Percentiles rank a stretch among this genome's conserved stretches.
These are phyloP conservation scores for Phymanthus crucifer DNA, from an alignment of 92 coral and sea anemone species.

Conservation along the genomic window DNA sequence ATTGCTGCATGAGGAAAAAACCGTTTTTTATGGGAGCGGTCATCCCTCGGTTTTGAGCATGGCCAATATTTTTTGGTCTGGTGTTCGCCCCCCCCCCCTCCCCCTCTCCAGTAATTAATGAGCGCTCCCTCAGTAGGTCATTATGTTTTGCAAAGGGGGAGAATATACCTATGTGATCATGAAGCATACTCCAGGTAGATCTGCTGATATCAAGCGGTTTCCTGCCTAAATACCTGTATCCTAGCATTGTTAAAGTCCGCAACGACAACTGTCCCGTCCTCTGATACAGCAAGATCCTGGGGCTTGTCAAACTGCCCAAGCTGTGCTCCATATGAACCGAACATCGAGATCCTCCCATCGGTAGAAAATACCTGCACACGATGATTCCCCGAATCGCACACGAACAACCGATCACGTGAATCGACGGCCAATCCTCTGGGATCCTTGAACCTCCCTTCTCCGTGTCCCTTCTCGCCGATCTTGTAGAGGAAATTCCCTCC, in stretches of 20 bases:
- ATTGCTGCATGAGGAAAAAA: too few relatives aligned
- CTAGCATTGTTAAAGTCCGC: slow-evolving; percentile 71
- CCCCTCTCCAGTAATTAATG: too few relatives aligned
- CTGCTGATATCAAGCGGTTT: neutral
- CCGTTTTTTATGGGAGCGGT: too few relatives aligned
- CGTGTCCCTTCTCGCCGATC: slow-evolving; percentile 56
- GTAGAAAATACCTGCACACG: slow-evolving; percentile 68
- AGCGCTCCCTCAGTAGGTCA: too few relatives aligned
- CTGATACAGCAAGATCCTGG: slow-evolving; percentile 58
- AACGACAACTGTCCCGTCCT: slow-evolving; percentile 61
- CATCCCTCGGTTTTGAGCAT: too few relatives aligned
- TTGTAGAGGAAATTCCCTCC: slow-evolving; percentile 61
- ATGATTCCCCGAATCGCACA: slow-evolving; percentile 83
- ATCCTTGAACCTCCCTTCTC: slow-evolving; percentile 64
- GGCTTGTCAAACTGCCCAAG: slow-evolving; percentile 74
- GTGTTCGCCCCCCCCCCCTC: too few relatives aligned
- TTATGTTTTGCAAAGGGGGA: too few relatives aligned
- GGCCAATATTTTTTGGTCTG: too few relatives aligned
- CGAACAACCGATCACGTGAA: slow-evolving; percentile 52
- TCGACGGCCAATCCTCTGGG: slow-evolving; percentile 78
- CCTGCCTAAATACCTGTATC: slow-evolving; percentile 52
- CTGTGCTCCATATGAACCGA: slow-evolving; percentile 65
- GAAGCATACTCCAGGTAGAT: too few relatives aligned
- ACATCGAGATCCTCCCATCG: slow-evolving; percentile 62
- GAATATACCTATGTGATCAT: too few relatives aligned